Percentiles rank a stretch among this genome's conserved stretches.
These are phyloP conservation scores for Polypterus bichir DNA, from an alignment of 2,113 vertebrate genomes.

Conservation along the genomic window DNA sequence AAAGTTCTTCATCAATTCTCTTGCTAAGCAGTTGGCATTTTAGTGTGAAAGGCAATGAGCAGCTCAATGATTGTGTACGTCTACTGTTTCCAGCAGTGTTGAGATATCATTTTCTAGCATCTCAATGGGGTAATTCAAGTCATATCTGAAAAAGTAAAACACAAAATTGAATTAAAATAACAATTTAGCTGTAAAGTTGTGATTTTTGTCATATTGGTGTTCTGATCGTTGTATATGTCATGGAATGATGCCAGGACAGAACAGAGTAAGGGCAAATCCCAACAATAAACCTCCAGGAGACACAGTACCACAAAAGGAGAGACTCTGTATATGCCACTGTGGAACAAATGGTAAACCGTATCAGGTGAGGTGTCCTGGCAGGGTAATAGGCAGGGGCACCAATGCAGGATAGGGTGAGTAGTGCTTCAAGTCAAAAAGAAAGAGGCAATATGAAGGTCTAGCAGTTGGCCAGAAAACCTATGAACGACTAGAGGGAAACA, in stretches of 20 bases:
- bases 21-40: not conserved
- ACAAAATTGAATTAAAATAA: not conserved
- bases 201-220: not conserved
- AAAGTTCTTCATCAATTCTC: conserved; percentile 49
- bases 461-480: no score
- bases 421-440: no score
- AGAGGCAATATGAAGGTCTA: no score
- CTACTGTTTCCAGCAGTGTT: conserved; percentile 28
- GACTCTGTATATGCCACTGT: not conserved
- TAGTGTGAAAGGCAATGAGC: not conserved
- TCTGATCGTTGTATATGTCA: not conserved
- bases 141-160: conserved; percentile 38
- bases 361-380: no score
- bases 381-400: no score
- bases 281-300: no score
- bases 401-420: no score
- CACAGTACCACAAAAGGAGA: not conserved
- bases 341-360: no score
- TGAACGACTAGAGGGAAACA: no score
- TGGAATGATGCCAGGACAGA: not conserved
- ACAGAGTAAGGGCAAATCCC: not conserved
- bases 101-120: conserved; percentile 45
- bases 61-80: not conserved
- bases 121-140: conserved; percentile 40
- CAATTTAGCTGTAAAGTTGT: not conserved